phyloP scores from a whole-genome alignment of 2,888 invertebrate species.

The Alloscopus bannaensis region DNA sequence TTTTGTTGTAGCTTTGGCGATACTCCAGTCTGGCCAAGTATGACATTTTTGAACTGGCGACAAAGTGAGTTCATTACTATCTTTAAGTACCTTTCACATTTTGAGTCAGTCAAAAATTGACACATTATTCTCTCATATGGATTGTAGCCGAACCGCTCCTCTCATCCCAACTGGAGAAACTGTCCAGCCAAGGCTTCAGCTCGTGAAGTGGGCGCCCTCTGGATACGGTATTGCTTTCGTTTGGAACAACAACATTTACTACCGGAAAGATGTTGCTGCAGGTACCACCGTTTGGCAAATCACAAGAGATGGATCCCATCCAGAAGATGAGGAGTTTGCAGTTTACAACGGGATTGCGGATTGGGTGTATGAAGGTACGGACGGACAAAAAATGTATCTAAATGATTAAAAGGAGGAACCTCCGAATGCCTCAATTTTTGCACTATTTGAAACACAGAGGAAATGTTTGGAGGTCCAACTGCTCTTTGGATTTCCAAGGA shows the following conservation, averaged over 20 bases:
- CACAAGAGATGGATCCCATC: conserved; percentile 80
- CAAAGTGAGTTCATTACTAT: conserved; percentile 77
- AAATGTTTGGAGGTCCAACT: conserved; percentile 88
- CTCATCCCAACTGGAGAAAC: conserved; percentile 7
- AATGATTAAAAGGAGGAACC: too few species aligned
- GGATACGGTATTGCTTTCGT: conserved; percentile 86
- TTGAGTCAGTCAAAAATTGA: background rate
- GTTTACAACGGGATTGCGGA: conserved; percentile 92
- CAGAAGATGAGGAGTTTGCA: conserved; percentile 76
- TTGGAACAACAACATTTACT: conserved; percentile 85
- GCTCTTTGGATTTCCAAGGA: conserved; percentile 94
- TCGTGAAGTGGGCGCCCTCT: conserved; percentile 85
- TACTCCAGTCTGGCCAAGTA: conserved; percentile 87
- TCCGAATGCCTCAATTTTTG: too few species aligned
- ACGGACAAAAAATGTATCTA: too few species aligned
- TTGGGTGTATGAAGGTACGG: conserved; percentile 95
- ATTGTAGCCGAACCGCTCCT: conserved; percentile 6
- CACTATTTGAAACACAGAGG: conserved; percentile 82
- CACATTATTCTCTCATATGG: background rate
- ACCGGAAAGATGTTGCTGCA: conserved; percentile 78
- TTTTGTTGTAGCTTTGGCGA: conserved; percentile 82
- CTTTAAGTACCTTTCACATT: too few species aligned
- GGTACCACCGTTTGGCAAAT: conserved; percentile 76
- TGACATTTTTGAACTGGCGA: conserved; percentile 81
- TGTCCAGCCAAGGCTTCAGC: conserved; percentile 78